Conservation (phyloP, 2,113 vertebrate species). For the Hyaena hyaena region DNA sequence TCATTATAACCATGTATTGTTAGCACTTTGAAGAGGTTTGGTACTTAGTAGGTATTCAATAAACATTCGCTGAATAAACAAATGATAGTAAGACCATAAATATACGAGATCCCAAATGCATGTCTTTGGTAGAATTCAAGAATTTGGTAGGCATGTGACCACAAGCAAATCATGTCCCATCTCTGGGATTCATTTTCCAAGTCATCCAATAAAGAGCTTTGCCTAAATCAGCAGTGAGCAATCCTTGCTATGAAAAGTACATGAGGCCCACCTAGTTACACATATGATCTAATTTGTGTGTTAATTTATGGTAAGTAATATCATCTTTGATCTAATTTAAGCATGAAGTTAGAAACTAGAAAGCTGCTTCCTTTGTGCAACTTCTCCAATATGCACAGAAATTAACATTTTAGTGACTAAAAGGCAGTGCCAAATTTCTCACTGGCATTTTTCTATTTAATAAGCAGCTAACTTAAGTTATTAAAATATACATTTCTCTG, state of each 20-base stretch:
- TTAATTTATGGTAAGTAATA: slow-evolving; percentile 23
- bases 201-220: not conserved
- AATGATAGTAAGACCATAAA: not conserved
- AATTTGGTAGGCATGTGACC: not conserved
- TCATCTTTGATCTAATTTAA: slow-evolving; percentile 39
- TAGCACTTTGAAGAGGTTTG: not conserved
- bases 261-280: not conserved
- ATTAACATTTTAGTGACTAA: slow-evolving; percentile 21
- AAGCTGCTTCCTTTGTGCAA: not conserved
- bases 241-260: not conserved
- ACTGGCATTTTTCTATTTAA: not conserved
- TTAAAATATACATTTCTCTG: not conserved
- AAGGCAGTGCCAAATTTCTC: not conserved
- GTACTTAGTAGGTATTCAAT: not conserved
- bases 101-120: not conserved
- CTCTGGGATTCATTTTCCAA: not conserved
- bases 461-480: not conserved
- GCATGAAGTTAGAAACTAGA: slow-evolving; percentile 35
- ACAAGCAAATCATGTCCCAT: not conserved
- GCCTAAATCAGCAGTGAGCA: not conserved
- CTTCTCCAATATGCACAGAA: slow-evolving; percentile 44
- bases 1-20: not conserved
- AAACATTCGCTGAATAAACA: not conserved
- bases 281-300: not conserved
- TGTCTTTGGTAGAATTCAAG: not conserved